These are phyloP conservation scores for Rhopalosiphum nymphaeae DNA, from an alignment of 2,888 invertebrate species.

Conservation along the genomic window DNA sequence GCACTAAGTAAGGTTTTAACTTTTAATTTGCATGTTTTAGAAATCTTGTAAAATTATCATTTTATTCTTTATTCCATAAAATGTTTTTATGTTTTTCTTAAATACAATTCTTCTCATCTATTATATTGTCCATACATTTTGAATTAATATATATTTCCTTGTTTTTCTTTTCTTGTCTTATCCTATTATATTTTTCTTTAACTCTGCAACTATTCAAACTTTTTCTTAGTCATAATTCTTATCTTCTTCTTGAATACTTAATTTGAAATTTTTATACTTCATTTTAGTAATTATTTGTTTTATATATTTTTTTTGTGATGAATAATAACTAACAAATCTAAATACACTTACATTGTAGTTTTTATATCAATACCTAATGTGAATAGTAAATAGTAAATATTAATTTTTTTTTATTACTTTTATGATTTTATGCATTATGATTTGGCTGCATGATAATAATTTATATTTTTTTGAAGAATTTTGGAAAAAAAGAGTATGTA, in stretches of 20 bases:
- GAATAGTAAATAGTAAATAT: slow-evolving; percentile 42
- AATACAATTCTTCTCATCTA: neutral
- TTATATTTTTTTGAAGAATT: slow-evolving; percentile 66
- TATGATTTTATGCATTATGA: slow-evolving; percentile 67
- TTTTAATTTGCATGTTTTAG: slow-evolving; percentile 21
- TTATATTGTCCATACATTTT: neutral
- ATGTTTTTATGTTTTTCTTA: neutral
- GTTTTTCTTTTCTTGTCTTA: neutral
- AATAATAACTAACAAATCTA: neutral
- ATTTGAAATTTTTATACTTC: neutral
- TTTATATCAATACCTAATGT: neutral
- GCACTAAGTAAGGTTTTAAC: slow-evolving; percentile 78
- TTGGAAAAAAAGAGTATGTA: slow-evolving; percentile 66
- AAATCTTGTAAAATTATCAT: neutral
- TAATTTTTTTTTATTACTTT: slow-evolving; percentile 67
- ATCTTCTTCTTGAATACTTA: neutral
- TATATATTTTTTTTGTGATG: neutral
- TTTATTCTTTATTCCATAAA: neutral
- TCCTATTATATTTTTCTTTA: neutral
- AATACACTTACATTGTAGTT: neutral
- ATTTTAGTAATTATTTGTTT: neutral
- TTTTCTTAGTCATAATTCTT: neutral
- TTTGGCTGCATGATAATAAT: slow-evolving; percentile 63
- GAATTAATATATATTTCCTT: neutral
- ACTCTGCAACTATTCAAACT: neutral